A percentile compares a stretch with the other conserved stretches of the same genome.
Evolutionary conservation across 2,113 vertebrate genomes (phyloP).

Genomic region (Dasyornis broadbenti): DNA sequence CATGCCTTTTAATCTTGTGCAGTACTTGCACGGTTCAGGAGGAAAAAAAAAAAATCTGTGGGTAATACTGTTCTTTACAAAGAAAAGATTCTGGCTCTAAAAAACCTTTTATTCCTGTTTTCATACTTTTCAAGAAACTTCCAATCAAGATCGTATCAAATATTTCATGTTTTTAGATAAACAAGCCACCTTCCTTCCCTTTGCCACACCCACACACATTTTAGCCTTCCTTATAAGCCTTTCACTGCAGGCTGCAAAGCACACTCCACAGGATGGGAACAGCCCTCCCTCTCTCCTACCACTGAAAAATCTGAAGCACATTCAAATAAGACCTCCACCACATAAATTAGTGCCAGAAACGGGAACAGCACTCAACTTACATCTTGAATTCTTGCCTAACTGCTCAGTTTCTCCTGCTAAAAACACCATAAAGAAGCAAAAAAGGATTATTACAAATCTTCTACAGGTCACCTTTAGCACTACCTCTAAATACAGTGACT

Average conservation of each 20-base stretch:
- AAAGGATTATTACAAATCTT: not conserved
- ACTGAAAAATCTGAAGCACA: conserved; percentile 27
- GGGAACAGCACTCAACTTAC: not conserved
- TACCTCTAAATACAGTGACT: conserved; percentile 68
- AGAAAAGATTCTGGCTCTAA: not conserved
- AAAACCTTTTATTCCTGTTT: not conserved
- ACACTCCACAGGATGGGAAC: not conserved
- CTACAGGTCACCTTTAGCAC: conserved; percentile 68
- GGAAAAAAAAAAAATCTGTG: not conserved
- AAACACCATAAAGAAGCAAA: conserved; percentile 19
- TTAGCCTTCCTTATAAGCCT: not conserved
- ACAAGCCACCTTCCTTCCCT: not conserved
- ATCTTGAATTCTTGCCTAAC: not conserved
- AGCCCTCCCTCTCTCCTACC: not conserved
- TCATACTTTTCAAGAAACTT: not conserved
- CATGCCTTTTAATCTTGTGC: not conserved
- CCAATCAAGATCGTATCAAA: not conserved
- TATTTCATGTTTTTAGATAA: not conserved
- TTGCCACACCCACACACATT: not conserved
- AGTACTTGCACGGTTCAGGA: not conserved
- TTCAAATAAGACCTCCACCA: not conserved
- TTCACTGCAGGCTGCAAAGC: conserved; percentile 7
- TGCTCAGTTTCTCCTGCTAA: not conserved
- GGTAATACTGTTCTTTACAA: not conserved
- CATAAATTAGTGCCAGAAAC: not conserved